Evolutionary conservation across 2,888 invertebrate species (phyloP).

Genomic region (Microplitis deprimator): DNA sequence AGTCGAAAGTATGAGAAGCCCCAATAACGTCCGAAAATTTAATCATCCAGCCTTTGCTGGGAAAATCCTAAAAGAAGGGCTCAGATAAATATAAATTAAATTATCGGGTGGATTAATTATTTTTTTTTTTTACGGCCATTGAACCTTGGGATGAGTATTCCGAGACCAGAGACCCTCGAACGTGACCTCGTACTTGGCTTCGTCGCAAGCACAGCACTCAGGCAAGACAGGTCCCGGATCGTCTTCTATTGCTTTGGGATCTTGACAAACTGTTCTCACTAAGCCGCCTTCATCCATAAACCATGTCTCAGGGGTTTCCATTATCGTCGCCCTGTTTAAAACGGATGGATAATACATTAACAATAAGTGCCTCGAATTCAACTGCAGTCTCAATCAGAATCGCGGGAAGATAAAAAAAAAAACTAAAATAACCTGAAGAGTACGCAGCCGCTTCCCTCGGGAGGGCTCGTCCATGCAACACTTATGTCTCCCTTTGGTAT

Average conservation of each 20-base stretch:
- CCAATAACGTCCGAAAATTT: conserved; percentile 98
- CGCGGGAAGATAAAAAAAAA: not conserved
- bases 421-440: conserved; percentile 78
- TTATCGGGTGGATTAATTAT: conserved; percentile 3
- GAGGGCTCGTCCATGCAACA: conserved; percentile 93
- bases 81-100: conserved; percentile 2
- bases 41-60: conserved; percentile 89
- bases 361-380: not conserved
- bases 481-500: conserved; percentile 87
- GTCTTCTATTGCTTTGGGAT: conserved; percentile 76
- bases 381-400: not conserved
- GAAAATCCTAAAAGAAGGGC: conserved; percentile 80
- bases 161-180: conserved; percentile 97
- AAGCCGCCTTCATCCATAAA: conserved; percentile 91
- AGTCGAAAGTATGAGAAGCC: conserved; percentile 91
- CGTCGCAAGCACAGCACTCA: conserved; percentile 94
- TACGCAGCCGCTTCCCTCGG: conserved; percentile 88
- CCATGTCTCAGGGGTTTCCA: conserved; percentile 86
- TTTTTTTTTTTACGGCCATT: not conserved
- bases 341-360: conserved; percentile 6
- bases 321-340: conserved; percentile 83
- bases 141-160: conserved; percentile 90
- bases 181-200: conserved; percentile 92
- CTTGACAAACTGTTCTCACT: conserved; percentile 85
- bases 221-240: conserved; percentile 71